Evolutionary conservation across 2,113 vertebrate species (phyloP).

Genomic region (Muscicapa adusta): DNA sequence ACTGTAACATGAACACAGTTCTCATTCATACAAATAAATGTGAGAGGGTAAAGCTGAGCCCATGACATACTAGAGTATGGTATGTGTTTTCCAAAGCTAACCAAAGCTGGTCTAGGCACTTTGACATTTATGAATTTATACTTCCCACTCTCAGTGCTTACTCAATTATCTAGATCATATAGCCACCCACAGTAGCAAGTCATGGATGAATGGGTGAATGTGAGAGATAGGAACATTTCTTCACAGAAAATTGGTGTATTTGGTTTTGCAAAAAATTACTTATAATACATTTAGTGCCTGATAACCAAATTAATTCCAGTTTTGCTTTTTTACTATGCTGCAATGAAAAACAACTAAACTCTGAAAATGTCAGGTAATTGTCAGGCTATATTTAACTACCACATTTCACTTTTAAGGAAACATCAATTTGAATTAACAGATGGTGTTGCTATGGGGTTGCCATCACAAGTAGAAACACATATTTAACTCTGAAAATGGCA

Average conservation of each 20-base stretch:
- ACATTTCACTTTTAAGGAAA: not conserved
- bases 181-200: not conserved
- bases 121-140: not conserved
- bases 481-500: not conserved
- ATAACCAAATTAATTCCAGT: not conserved
- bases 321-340: not conserved
- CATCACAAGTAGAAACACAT: not conserved
- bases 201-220: not conserved
- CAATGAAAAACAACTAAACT: not conserved
- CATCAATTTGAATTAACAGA: conserved; percentile 19
- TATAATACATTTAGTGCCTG: not conserved
- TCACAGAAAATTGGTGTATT: not conserved
- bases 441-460: conserved; percentile 21
- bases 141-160: not conserved
- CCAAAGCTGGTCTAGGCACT: not conserved
- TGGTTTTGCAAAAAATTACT: not conserved
- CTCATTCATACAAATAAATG: not conserved
- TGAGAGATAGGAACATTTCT: not conserved
- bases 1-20: not conserved
- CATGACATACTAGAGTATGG: not conserved
- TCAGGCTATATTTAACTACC: conserved; percentile 29
- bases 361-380: conserved; percentile 17
- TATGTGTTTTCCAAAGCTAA: not conserved
- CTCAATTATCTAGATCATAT: not conserved
- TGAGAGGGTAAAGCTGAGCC: not conserved